phyloP scores from a whole-genome alignment of 1,140 invertebrate genomes.

The Ladona fulva region DNA sequence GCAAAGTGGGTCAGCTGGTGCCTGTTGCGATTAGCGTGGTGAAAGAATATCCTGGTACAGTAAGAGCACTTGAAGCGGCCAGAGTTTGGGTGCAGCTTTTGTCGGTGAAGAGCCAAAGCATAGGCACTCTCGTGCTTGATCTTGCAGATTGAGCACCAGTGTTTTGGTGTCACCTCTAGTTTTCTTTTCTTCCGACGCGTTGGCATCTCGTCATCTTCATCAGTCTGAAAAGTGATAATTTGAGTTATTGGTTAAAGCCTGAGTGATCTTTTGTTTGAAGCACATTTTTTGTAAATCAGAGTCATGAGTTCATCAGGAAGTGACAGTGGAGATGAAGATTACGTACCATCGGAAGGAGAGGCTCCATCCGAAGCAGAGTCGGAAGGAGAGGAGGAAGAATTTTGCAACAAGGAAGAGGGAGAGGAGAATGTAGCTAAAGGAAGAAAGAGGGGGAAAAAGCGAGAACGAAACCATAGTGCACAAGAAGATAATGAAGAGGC shows the following conservation, averaged over 20 bases:
- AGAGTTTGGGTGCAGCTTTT: background rate
- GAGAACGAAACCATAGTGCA: background rate
- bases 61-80: background rate
- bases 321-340: constrained; percentile 11
- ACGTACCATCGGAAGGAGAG: background rate
- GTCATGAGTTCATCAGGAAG: background rate
- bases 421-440: background rate
- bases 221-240: background rate
- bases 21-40: background rate
- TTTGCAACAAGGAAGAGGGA: background rate
- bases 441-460: background rate
- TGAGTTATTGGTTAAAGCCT: no score
- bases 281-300: background rate
- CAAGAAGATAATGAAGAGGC: background rate
- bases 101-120: background rate
- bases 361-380: background rate
- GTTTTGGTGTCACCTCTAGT: background rate
- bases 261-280: no score
- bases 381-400: background rate
- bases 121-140: background rate
- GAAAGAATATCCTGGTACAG: background rate
- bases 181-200: background rate
- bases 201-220: background rate
- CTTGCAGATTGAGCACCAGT: constrained; percentile 1
- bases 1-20: background rate